Conservation (phyloP, 2,113 vertebrate species). For the Synodontis membranacea region DNA sequence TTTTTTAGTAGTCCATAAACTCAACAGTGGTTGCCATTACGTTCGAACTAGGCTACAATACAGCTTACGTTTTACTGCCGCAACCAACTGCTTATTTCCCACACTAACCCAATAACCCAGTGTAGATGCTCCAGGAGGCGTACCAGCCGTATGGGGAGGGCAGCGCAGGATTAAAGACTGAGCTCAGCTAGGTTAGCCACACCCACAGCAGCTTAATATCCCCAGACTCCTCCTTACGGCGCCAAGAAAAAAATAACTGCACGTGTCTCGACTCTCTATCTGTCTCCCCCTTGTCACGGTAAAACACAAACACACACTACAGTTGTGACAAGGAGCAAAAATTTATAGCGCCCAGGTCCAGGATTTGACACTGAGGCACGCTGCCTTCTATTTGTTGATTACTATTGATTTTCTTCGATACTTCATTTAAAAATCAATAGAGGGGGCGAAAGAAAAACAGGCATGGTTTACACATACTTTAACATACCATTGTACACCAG, state of each 20-base stretch:
- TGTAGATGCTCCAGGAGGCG: no score
- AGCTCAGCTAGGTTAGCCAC: not conserved
- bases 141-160: not conserved
- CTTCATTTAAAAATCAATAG: constrained; percentile 99
- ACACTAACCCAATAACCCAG: not conserved
- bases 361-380: constrained; percentile 79
- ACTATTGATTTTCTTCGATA: constrained; percentile 99
- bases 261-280: constrained; percentile 5
- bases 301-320: constrained; percentile 59
- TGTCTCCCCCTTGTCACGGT: constrained; percentile 19
- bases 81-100: not conserved
- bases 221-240: constrained; percentile 20
- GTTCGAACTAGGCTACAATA: not conserved
- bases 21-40: not conserved
- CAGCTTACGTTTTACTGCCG: not conserved
- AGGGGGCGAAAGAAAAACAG: constrained; percentile 85
- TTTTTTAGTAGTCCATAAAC: not conserved
- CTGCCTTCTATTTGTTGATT: constrained; percentile 97
- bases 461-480: constrained; percentile 90
- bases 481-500: constrained; percentile 82
- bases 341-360: constrained; percentile 79
- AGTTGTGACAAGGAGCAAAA: constrained; percentile 83
- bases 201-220: constrained; percentile 40
- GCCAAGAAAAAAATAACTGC: constrained; percentile 42
- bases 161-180: not conserved